These are phyloP conservation scores for Eufriesea mexicana DNA, from an alignment of 1,140 invertebrate genomes.

Conservation along the genomic window DNA sequence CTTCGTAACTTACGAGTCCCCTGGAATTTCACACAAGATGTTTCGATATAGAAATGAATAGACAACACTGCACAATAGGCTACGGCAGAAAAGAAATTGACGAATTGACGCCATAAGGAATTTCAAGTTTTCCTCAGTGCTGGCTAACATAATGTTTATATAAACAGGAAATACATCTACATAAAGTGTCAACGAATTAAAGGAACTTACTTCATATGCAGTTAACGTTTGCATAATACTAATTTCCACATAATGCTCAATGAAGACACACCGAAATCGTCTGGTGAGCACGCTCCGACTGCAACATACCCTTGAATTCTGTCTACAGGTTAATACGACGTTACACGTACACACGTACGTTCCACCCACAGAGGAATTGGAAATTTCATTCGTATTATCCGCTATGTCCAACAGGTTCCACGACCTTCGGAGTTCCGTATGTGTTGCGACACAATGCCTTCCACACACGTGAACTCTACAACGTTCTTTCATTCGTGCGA, in stretches of 20 bases:
- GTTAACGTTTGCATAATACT: background rate
- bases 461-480: background rate
- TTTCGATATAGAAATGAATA: background rate
- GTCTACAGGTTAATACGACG: background rate
- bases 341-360: background rate
- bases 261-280: background rate
- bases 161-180: background rate
- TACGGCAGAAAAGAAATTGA: background rate
- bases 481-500: background rate
- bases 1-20: background rate
- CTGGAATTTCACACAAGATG: background rate
- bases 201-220: background rate
- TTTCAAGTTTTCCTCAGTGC: background rate
- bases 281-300: background rate
- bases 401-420: slow-evolving; percentile 9
- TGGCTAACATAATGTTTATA: background rate
- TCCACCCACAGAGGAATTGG: background rate
- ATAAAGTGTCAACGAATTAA: background rate
- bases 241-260: background rate
- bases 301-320: slow-evolving; percentile 18
- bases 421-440: slow-evolving; percentile 22
- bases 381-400: slow-evolving; percentile 22
- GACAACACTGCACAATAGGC: background rate
- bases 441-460: background rate
- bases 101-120: background rate